Evolutionary conservation across 2,888 invertebrate genomes (phyloP).

Genomic region (Trissoscelio sp.): DNA sequence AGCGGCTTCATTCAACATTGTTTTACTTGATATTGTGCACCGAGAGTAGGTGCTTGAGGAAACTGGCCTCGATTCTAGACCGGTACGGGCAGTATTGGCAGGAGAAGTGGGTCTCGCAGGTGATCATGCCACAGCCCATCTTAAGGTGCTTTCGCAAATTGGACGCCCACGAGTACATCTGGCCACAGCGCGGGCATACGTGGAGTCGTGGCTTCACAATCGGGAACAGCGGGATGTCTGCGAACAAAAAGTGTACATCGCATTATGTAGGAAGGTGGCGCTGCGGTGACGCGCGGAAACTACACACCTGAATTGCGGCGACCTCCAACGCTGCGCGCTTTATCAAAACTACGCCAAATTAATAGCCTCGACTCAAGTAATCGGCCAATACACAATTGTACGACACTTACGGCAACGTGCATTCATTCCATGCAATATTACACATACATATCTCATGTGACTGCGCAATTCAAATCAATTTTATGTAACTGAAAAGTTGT

Average conservation of each 20-base stretch:
- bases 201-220: constrained; percentile 82
- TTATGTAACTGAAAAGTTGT: constrained; percentile 32
- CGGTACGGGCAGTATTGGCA: constrained; percentile 83
- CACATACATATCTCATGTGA: constrained; percentile 48
- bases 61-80: constrained; percentile 82
- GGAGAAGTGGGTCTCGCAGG: constrained; percentile 83
- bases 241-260: constrained; percentile 72
- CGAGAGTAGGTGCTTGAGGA: constrained; percentile 81
- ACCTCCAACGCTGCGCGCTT: constrained; percentile 61
- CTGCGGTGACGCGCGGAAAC: constrained; percentile 21
- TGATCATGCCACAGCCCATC: constrained; percentile 82
- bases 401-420: constrained; percentile 66
- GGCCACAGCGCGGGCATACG: constrained; percentile 82
- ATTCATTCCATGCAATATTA: constrained; percentile 67
- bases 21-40: constrained; percentile 83
- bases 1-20: not conserved
- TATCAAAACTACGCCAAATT: constrained; percentile 61
- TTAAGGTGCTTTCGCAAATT: constrained; percentile 82
- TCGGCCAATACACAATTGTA: constrained; percentile 63
- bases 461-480: constrained; percentile 36
- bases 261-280: constrained; percentile 48
- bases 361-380: constrained; percentile 52
- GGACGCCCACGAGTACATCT: constrained; percentile 83
- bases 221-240: constrained; percentile 82
- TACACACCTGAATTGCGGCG: constrained; percentile 64